phyloP scores from a whole-genome alignment of 2,888 invertebrate species.

The Vanessa cardui region DNA sequence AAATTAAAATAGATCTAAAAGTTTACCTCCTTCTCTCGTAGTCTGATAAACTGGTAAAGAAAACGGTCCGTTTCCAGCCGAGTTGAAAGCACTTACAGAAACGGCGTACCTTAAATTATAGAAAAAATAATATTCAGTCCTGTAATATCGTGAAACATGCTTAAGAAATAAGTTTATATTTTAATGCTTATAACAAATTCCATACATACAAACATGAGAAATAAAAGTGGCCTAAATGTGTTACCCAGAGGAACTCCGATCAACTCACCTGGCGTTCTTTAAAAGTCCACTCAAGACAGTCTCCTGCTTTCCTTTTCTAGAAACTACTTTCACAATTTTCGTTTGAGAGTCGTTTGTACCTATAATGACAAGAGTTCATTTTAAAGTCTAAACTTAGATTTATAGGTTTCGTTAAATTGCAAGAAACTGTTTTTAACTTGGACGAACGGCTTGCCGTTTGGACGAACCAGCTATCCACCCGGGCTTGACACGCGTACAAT shows the following conservation, averaged over 20 bases:
- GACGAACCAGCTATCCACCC: too few relatives aligned
- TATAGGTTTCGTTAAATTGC: too few relatives aligned
- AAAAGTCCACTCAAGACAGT: slow-evolving; percentile 75
- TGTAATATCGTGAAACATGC: too few relatives aligned
- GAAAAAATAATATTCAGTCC: not conserved
- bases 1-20: not conserved
- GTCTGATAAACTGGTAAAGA: slow-evolving; percentile 90
- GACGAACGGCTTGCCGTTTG: too few relatives aligned
- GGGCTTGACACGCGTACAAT: too few relatives aligned
- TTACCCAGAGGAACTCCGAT: not conserved
- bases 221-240: slow-evolving; percentile 17
- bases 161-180: not conserved
- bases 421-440: too few relatives aligned
- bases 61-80: slow-evolving; percentile 91
- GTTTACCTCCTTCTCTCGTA: slow-evolving; percentile 91
- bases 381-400: too few relatives aligned
- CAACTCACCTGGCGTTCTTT: slow-evolving; percentile 77
- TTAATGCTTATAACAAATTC: not conserved
- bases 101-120: slow-evolving; percentile 86
- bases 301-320: slow-evolving; percentile 72
- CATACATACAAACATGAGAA: not conserved
- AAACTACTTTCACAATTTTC: slow-evolving; percentile 67
- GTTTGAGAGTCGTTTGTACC: slow-evolving; percentile 71
- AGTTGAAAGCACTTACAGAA: slow-evolving; percentile 92
- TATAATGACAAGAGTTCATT: slow-evolving; percentile 36